phyloP scores from a whole-genome alignment of 2,113 vertebrate genomes.

The Mesoclemmys tuberculata region DNA sequence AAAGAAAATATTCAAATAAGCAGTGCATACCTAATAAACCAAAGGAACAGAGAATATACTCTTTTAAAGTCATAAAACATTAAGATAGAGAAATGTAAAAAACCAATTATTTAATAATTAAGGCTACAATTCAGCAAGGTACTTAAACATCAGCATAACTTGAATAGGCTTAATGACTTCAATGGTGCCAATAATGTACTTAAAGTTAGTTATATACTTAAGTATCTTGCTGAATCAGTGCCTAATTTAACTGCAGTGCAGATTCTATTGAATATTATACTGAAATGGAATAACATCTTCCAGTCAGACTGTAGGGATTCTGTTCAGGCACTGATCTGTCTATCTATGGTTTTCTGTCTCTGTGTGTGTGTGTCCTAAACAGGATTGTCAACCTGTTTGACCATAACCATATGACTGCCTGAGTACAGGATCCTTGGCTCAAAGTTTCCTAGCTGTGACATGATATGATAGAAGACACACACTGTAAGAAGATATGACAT shows the following conservation, averaged over 20 bases:
- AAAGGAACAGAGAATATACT: background rate
- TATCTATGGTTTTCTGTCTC: background rate
- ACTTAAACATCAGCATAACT: background rate
- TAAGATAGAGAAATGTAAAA: background rate
- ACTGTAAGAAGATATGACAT: background rate
- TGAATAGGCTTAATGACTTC: background rate
- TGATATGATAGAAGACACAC: background rate
- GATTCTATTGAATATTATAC: background rate
- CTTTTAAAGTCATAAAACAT: background rate
- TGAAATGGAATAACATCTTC: background rate
- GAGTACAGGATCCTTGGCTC: background rate
- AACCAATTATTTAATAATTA: background rate
- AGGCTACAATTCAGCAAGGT: background rate
- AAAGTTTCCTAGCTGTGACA: background rate
- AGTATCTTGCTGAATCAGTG: background rate
- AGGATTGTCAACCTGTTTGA: background rate
- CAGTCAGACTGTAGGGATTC: background rate
- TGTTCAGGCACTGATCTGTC: background rate
- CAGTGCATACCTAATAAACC: background rate
- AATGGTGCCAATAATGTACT: background rate
- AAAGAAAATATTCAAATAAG: slow-evolving; percentile 25
- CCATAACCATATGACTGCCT: background rate
- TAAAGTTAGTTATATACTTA: background rate
- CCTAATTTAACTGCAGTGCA: background rate
- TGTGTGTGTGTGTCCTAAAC: background rate